Conservation (phyloP, 2,888 invertebrate genomes). For the Amblyjoppa fuscipennis region DNA sequence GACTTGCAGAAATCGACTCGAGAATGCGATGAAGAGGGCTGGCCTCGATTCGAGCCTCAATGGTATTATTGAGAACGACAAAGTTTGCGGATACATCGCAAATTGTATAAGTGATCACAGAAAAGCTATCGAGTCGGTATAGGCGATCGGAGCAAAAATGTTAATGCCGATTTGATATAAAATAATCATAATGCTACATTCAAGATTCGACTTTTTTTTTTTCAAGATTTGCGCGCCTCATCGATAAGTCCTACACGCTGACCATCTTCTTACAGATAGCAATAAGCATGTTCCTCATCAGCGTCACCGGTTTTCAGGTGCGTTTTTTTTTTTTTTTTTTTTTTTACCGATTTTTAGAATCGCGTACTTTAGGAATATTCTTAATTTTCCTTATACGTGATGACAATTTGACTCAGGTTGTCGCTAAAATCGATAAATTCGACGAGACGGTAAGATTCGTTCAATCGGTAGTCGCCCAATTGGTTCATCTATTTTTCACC, state of each 20-base stretch:
- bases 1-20: conserved; percentile 42
- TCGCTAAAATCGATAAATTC: conserved; percentile 53
- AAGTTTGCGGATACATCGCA: conserved; percentile 28
- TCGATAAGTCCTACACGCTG: conserved; percentile 55
- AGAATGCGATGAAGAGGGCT: conserved; percentile 19
- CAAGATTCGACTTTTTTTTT: background rate
- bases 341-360: background rate
- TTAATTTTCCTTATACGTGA: background rate
- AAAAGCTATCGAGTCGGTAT: conserved; percentile 46
- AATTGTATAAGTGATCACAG: conserved; percentile 41
- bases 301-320: conserved; percentile 65
- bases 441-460: conserved; percentile 48
- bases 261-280: conserved; percentile 54
- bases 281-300: conserved; percentile 57
- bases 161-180: background rate
- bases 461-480: conserved; percentile 53
- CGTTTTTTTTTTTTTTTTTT: background rate
- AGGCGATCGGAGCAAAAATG: background rate
- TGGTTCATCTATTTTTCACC: conserved; percentile 65
- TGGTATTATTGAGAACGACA: conserved; percentile 29
- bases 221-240: conserved; percentile 56
- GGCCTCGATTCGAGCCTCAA: background rate
- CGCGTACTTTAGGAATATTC: background rate
- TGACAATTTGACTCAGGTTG: conserved; percentile 25
- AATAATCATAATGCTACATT: background rate